Percentiles rank a stretch among this genome's conserved stretches.
Evolutionary conservation across 2,888 invertebrate species (phyloP).

Genomic region (Cephus pulcher): DNA sequence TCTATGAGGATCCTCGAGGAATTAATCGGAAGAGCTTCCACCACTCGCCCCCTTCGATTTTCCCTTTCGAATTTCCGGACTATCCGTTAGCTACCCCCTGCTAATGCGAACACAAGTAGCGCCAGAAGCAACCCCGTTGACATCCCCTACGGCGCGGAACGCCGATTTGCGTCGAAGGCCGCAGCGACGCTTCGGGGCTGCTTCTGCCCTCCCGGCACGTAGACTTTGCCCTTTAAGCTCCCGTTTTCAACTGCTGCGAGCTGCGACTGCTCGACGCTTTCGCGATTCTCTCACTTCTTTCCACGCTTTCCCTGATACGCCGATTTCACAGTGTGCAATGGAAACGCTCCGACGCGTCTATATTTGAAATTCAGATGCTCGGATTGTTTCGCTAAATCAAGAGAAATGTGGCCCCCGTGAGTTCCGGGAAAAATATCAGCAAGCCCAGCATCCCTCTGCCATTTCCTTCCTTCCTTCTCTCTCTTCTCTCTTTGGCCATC

Average conservation of each 20-base stretch:
- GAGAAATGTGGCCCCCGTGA: constrained; percentile 60
- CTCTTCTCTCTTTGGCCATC: constrained; percentile 1
- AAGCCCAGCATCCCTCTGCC: constrained; percentile 19
- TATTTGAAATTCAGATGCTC: constrained; percentile 60
- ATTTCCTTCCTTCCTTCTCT: constrained; percentile 21
- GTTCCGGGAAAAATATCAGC: constrained; percentile 38
- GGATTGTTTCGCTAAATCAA: constrained; percentile 63
- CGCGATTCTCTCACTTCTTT: background rate
- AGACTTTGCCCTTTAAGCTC: background rate
- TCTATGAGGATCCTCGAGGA: background rate
- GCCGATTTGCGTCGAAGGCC: background rate
- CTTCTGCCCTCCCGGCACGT: background rate
- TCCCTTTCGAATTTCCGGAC: background rate
- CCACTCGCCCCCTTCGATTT: background rate
- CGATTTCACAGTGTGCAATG: background rate
- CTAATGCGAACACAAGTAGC: background rate
- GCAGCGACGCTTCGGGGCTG: background rate
- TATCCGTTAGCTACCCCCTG: background rate
- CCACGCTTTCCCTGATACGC: background rate
- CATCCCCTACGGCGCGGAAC: background rate
- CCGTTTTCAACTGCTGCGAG: background rate
- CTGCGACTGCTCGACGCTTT: background rate
- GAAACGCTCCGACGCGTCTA: constrained; percentile 27
- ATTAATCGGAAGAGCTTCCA: background rate
- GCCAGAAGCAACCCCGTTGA: background rate